Percentiles rank a stretch among this genome's conserved stretches.
These are phyloP conservation scores for Manis pentadactyla DNA, from an alignment of 2,797 vertebrate species.

Conservation along the genomic window DNA sequence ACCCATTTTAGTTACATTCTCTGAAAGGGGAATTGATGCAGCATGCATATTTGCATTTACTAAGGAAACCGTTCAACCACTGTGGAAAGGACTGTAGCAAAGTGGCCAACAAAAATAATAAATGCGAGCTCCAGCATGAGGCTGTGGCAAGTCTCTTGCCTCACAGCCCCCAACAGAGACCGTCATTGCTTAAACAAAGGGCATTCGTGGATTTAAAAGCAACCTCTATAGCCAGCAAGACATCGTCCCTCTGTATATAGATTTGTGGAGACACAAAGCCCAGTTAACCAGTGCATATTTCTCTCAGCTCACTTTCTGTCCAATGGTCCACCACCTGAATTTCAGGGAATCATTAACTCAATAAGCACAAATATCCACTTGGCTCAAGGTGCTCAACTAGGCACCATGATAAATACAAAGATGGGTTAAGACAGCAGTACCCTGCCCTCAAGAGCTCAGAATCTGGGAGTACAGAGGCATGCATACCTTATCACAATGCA, in stretches of 20 bases:
- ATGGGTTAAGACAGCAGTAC: background rate
- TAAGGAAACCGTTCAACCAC: conserved; percentile 77
- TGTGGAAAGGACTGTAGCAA: conserved; percentile 71
- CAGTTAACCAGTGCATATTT: background rate
- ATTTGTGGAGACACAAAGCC: background rate
- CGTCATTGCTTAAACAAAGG: background rate
- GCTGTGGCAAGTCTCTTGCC: conserved; percentile 63
- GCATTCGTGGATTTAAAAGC: background rate
- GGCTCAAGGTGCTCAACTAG: background rate
- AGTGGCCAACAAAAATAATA: conserved; percentile 80
- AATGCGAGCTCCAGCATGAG: conserved; percentile 70
- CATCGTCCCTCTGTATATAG: background rate
- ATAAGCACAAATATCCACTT: conserved; percentile 26
- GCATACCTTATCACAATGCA: background rate
- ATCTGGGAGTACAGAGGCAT: background rate
- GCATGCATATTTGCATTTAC: conserved; percentile 74
- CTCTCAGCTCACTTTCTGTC: background rate
- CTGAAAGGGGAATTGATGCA: conserved; percentile 76
- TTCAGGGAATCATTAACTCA: background rate
- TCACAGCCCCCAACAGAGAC: conserved; percentile 48
- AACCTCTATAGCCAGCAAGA: background rate
- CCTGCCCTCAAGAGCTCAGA: background rate
- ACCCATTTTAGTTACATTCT: conserved; percentile 70
- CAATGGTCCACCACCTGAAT: background rate
- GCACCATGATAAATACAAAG: background rate